Percentiles rank a stretch among this genome's conserved stretches.
These are phyloP conservation scores for Umimayanthus kanabou DNA, from an alignment of 92 coral and sea anemone species.

Conservation along the genomic window DNA sequence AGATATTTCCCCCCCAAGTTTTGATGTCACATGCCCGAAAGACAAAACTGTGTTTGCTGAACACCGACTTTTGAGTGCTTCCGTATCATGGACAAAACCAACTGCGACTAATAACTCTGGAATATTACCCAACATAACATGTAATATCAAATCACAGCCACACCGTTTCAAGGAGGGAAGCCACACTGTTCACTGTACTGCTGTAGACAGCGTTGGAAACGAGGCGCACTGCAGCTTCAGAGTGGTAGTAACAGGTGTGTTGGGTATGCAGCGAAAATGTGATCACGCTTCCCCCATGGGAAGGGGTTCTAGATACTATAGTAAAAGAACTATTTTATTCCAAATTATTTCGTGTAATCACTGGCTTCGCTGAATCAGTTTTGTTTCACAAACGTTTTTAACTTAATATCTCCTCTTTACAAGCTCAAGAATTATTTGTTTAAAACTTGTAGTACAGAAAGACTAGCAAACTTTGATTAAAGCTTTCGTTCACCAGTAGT, in stretches of 20 bases:
- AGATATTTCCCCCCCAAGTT: background rate
- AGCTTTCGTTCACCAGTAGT: no score
- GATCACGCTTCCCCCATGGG: no score
- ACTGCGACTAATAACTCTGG: conserved; percentile 18
- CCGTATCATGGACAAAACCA: background rate
- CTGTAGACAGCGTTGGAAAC: background rate
- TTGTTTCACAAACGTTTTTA: no score
- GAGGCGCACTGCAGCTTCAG: background rate
- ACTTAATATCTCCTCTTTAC: no score
- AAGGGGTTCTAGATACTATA: no score
- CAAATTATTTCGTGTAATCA: no score
- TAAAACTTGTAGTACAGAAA: no score
- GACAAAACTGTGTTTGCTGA: background rate
- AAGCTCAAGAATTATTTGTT: no score
- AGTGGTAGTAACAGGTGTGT: background rate
- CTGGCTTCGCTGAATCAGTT: no score
- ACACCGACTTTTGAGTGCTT: background rate
- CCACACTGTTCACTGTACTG: conserved; percentile 7
- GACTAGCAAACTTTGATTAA: no score
- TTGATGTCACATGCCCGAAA: background rate
- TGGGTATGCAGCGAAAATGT: background rate
- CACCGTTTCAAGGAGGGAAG: background rate
- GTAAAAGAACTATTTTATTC: no score
- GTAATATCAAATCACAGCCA: background rate
- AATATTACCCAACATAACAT: conserved; percentile 5